Evolutionary conservation across 1,140 invertebrate species (phyloP).

Genomic region (Tetranychus urticae): DNA sequence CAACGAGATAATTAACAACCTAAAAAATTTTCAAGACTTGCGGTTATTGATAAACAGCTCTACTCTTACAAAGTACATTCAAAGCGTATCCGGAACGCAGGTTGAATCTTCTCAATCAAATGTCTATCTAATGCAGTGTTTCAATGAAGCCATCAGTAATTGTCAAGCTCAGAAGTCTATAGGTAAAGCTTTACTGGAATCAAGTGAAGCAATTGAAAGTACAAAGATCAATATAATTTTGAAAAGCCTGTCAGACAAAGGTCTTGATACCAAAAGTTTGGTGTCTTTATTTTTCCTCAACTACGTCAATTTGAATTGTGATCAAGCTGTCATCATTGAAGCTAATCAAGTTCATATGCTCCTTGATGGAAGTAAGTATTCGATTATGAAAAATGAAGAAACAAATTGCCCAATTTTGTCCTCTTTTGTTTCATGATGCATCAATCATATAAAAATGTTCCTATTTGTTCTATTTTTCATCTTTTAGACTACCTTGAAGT

Average conservation of each 20-base stretch:
- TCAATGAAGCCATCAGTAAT: conserved; percentile 36
- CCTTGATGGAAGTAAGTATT: conserved; percentile 52
- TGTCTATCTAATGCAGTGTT: conserved; percentile 38
- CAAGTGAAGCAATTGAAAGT: too few species aligned
- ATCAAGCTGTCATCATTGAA: conserved; percentile 72
- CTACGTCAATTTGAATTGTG: conserved; percentile 50
- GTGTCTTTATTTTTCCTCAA: conserved; percentile 85
- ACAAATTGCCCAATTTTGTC: background rate
- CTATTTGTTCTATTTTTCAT: too few species aligned
- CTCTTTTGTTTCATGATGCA: conserved; percentile 16
- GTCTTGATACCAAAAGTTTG: conserved; percentile 78
- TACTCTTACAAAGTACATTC: conserved; percentile 1
- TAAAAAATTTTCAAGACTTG: conserved; percentile 40
- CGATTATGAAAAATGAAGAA: background rate
- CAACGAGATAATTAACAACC: conserved; percentile 34
- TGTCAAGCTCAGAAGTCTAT: conserved; percentile 1
- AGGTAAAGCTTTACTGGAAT: background rate
- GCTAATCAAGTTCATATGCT: conserved; percentile 95
- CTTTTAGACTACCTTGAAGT: conserved; percentile 79
- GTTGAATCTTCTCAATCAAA: conserved; percentile 16
- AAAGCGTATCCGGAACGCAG: too few species aligned
- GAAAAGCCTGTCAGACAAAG: conserved; percentile 37
- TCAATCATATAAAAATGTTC: too few species aligned
- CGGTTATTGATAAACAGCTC: conserved; percentile 30
- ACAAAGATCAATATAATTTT: conserved; percentile 27